Evolutionary conservation across 1,140 invertebrate species (phyloP), one percentile per base, ranked within the genome.

Genomic region (Caerostris extrusa): DNA sequence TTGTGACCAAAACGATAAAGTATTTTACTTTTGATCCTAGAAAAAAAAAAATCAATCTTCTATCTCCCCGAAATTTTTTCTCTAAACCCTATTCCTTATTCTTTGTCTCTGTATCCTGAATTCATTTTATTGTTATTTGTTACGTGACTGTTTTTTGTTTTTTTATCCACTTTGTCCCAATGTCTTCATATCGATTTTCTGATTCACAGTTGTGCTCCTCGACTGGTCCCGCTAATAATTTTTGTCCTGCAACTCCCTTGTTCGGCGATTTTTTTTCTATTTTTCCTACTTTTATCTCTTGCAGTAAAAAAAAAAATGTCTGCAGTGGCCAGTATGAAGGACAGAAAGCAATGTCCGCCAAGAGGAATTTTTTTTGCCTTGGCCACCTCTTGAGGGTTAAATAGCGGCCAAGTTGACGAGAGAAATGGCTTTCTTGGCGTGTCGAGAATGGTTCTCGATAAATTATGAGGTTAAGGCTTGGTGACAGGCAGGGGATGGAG

Each of bases 41-140:
- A 2, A 34, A 34, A 34, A 34, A n/a, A 34, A 34, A 34, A 34
- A 34, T 34, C 34, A 34, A 34, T 34, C 34, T 34, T 34, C 34
- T 2, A 34, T n/a, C 34, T 34, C 34, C 34, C 34, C 34, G 0
- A 2, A 34, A 34, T 34, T 34, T 34, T 4, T 53, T 53, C 34
- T 50, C 50, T 77, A 50, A 50, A 53, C 53, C 5, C 50, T 5
- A 7, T 12, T 77, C 71, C 53, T 77, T 64, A 14, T 60, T 77
- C 34, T 77, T 77, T 34, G 12, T 77, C 34, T 53, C 71, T 64
- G 7, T 64, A 17, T 4, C 14, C 17, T 17, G n/a, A 77, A 77
- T 77, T 34, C 14, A 77, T 77, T 77, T 77, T 77, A 77, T 77
- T 77, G 71, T 77, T 77, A 50, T 77, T 77, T 50, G 50, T 77